Base-by-base conservation (phyloP, 1,140 invertebrate genomes). In the Pseudachorutes palmiensis region DNA sequence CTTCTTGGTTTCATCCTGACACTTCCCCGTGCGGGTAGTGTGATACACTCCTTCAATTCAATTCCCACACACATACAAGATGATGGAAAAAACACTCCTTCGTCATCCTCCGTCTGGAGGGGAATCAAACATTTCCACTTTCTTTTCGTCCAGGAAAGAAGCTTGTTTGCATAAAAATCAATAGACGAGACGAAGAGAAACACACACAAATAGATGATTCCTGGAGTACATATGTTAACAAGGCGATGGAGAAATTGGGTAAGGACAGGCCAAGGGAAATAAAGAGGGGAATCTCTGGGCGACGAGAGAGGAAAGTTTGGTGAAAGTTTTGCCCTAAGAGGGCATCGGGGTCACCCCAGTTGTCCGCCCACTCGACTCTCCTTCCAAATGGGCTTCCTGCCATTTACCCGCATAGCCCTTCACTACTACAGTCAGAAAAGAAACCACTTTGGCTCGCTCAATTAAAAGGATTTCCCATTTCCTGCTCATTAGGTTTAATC, bases 161-260 rank as follows among this genome's bases (percentile, higher is more conserved):
- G 67, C 67, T 72, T 69, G 70, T 72, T 72, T 72, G 70, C 70
- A 72, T 72, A 72, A 72, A 72, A 72, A 72, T 72, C 70, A 69
- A 72, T 72, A 72, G 59, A 60, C 49, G 45, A 60, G 12, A 55
- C 24, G 51, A 5, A 30, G 48, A 26, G 51, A 57, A 24, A 65
- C n/a, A 64, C 5, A 32, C 16, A 55, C 14, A 55, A 19, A 26
- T 55, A 26, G 51, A 26, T 55, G 24, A 22, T 19, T 26, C 12
- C 5, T 3, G 5, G 14, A 24, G 29, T 22, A 26, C 63, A 65
- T 30, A 32, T 31, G 22, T 57, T 55, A 24, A 30, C 30, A 33
- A 57, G 60, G 62, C n/a, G n/a, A n/a, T n/a, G n/a, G n/a, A n/a
- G n/a, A n/a, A n/a, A n/a, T n/a, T 49, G 62, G 49, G 62, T 59